A percentile compares a stretch with the other conserved stretches of the same genome.
These are phyloP conservation scores for Seira sanloemensis DNA, from an alignment of 2,888 invertebrate genomes.

Conservation along the genomic window DNA sequence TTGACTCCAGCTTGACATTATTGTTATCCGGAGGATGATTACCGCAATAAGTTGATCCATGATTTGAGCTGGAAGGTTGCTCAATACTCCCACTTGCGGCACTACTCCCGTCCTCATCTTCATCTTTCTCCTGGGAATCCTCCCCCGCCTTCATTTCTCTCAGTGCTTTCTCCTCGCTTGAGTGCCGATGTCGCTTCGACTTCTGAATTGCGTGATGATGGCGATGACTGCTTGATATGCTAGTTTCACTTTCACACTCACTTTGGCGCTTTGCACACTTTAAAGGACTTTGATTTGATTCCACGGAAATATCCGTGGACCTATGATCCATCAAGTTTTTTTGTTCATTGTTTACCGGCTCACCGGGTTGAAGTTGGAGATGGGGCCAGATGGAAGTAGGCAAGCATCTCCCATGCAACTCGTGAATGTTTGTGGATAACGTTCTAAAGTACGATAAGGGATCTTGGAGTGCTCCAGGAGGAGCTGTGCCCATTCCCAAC, in stretches of 20 bases:
- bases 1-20: conserved; percentile 27
- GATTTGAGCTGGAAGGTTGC: conserved; percentile 59
- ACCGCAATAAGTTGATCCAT: conserved; percentile 36
- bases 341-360: too few relatives aligned
- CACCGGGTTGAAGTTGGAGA: too few relatives aligned
- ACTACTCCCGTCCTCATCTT: conserved; percentile 15
- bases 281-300: too few relatives aligned
- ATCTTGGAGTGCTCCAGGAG: too few relatives aligned
- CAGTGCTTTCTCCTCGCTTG: not conserved
- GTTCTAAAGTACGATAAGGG: conserved; percentile 24
- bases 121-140: conserved; percentile 19
- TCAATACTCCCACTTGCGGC: conserved; percentile 82
- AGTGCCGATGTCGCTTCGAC: not conserved
- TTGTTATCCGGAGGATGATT: conserved; percentile 26
- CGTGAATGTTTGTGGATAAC: conserved; percentile 2
- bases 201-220: too few relatives aligned
- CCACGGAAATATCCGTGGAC: too few relatives aligned
- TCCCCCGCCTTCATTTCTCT: not conserved
- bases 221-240: not conserved
- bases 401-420: not conserved
- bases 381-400: conserved; percentile 1
- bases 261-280: not conserved
- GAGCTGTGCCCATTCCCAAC: too few relatives aligned
- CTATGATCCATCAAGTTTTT: too few relatives aligned
- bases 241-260: not conserved